Percentiles rank a stretch among this genome's conserved stretches.
These are phyloP conservation scores for Sebastiscus albofasciatus DNA, from an alignment of 2,797 vertebrate species.

Conservation along the genomic window DNA sequence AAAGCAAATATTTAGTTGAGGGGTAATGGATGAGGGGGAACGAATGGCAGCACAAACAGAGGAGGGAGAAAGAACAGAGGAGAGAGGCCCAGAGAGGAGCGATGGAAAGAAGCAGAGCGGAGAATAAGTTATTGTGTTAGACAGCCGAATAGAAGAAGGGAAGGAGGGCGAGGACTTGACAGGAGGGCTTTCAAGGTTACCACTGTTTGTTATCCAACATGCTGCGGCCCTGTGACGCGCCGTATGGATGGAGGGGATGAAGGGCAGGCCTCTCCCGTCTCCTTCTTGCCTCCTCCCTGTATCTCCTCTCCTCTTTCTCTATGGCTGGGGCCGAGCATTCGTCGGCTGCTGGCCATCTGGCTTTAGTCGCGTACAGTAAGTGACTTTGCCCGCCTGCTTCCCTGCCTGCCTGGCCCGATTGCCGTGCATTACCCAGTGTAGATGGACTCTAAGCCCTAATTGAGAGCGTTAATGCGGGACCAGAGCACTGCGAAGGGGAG, in stretches of 20 bases:
- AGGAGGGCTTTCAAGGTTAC: constrained; percentile 67
- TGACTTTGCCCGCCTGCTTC: constrained; percentile 71
- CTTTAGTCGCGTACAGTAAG: constrained; percentile 65
- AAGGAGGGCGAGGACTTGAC: constrained; percentile 29
- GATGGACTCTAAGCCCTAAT: constrained; percentile 80
- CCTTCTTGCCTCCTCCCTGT: constrained; percentile 20
- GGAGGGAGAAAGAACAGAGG: constrained; percentile 38
- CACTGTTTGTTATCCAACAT: constrained; percentile 61
- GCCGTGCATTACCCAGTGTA: constrained; percentile 73
- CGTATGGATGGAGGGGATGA: constrained; percentile 43
- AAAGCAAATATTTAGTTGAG: constrained; percentile 73
- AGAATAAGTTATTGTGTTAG: constrained; percentile 39
- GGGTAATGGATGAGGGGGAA: constrained; percentile 62
- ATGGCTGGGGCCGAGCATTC: constrained; percentile 48
- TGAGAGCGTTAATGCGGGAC: constrained; percentile 78
- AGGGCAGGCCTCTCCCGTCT: constrained; percentile 48
- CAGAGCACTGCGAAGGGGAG: constrained; percentile 57
- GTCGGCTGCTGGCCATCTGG: constrained; percentile 75
- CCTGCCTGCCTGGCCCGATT: constrained; percentile 59
- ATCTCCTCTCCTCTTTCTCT: constrained; percentile 23
- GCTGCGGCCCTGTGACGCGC: constrained; percentile 53
- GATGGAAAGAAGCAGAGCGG: constrained; percentile 28
- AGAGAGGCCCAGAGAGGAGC: constrained; percentile 22
- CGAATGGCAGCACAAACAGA: constrained; percentile 43
- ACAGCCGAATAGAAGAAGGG: constrained; percentile 36